Conservation (phyloP, 2,888 invertebrate genomes). For the Hirtodrosophila duncani region DNA sequence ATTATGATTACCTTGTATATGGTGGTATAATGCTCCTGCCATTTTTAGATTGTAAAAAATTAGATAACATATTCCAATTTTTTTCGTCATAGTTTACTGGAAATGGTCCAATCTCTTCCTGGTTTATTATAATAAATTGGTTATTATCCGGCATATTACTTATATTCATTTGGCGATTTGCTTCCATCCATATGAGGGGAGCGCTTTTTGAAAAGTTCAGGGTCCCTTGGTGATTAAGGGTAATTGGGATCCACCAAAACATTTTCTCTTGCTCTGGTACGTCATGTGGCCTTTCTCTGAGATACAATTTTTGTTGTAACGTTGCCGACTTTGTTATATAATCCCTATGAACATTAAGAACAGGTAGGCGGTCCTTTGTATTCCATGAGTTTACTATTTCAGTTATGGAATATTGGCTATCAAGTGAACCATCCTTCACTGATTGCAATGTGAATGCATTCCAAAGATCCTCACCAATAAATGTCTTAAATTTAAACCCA, state of each 20-base stretch:
- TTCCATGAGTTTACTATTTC: slow-evolving; percentile 91
- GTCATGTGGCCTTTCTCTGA: slow-evolving; percentile 86
- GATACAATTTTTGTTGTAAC: slow-evolving; percentile 83
- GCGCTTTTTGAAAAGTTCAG: slow-evolving; percentile 81
- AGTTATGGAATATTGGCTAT: slow-evolving; percentile 81
- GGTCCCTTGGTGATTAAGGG: slow-evolving; percentile 81
- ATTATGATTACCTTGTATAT: slow-evolving; percentile 79
- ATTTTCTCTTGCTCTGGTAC: slow-evolving; percentile 85
- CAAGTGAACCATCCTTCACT: slow-evolving; percentile 80
- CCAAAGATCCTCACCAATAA: slow-evolving; percentile 90
- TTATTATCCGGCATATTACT: slow-evolving; percentile 80
- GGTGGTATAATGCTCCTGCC: slow-evolving; percentile 82
- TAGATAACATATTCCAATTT: slow-evolving; percentile 87
- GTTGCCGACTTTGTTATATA: slow-evolving; percentile 82
- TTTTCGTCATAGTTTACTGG: slow-evolving; percentile 89
- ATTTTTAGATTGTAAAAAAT: slow-evolving; percentile 81
- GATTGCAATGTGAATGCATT: slow-evolving; percentile 84
- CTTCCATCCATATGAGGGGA: slow-evolving; percentile 83
- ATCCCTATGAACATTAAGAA: slow-evolving; percentile 85
- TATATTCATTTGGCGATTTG: slow-evolving; percentile 80
- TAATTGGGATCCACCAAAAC: slow-evolving; percentile 87
- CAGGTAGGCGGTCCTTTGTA: slow-evolving; percentile 87
- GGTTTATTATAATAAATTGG: slow-evolving; percentile 87
- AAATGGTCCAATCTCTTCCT: slow-evolving; percentile 90
- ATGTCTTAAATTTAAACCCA: slow-evolving; percentile 85